Evolutionary conservation across 2,113 vertebrate species (phyloP), one percentile per base, ranked within the genome.

Genomic region (Phrynosoma platyrhinos): DNA sequence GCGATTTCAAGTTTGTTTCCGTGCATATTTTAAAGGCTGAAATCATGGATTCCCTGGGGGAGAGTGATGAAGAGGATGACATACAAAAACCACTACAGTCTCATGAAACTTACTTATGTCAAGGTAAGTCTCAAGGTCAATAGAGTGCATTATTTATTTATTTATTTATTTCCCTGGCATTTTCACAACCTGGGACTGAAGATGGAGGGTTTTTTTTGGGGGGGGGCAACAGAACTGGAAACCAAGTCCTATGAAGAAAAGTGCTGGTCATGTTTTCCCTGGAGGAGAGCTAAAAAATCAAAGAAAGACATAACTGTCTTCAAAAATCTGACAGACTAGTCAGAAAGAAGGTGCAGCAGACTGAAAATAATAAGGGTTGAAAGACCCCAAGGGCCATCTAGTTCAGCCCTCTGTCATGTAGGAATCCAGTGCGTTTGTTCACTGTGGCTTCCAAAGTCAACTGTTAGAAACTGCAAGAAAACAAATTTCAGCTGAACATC

Each of bases 21-120:
- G 74, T 77, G 58, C 58, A 62, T 77, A 18, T 23, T 66, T 77
- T 32, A 64, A 13, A 82, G 71, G 30, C 53, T 66, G 64, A 58
- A 9, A 83, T 20, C 27, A 88, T 88, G 87, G 87, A 88, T 88
- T 83, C 72, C 64, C 23, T 78, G 32, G 76, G 10, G 27, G 81
- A 88, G 5, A 83, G 87, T 9, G 87, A 88, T 55, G 87, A 88
- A 78, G 87, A 88, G 5, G 87, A 83, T 71, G 47, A 42, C 58
- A 30, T 27, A 58, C 81, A 88, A 55, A 88, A 88, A 71, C 42
- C 72, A 30, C 74, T 83, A 55, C 62, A 36, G 32, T 88, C 87
- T 66, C 87, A 88, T n/a, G 81, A 88, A 88, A 68, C 87, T 21
- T 83, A 88, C 53, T 69, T 88, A 77, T 88, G 81, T 69, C 81